Evolutionary conservation across 1,140 invertebrate species (phyloP).

Genomic region (Eubasilissa regina): DNA sequence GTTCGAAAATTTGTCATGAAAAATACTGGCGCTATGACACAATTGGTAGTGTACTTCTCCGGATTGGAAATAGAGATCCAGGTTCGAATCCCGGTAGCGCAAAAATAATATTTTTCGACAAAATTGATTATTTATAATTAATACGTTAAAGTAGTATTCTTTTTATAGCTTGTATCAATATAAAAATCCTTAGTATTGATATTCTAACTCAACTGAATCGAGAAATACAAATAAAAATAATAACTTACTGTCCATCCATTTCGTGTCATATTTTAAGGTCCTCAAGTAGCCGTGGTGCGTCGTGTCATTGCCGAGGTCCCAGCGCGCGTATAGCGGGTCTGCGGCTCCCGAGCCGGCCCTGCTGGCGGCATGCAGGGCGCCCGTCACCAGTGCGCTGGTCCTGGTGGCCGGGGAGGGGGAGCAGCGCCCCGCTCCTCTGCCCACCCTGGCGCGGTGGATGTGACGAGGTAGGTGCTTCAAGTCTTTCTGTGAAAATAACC

Average conservation of each 20-base stretch:
- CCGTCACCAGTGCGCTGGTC: slow-evolving; percentile 31
- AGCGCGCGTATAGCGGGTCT: slow-evolving; percentile 52
- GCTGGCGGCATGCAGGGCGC: background rate
- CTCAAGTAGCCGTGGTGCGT: slow-evolving; percentile 43
- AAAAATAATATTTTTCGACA: no score
- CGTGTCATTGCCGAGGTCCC: slow-evolving; percentile 49
- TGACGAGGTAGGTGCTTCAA: slow-evolving; percentile 56
- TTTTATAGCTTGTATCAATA: no score
- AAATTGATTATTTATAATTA: no score
- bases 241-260: slow-evolving; percentile 57
- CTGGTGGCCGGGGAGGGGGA: slow-evolving; percentile 24
- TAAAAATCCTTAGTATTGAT: no score
- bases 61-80: no score
- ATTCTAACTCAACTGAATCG: no score
- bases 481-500: slow-evolving; percentile 53
- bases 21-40: no score
- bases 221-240: slow-evolving; percentile 7
- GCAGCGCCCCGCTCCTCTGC: slow-evolving; percentile 49
- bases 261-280: slow-evolving; percentile 56
- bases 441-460: slow-evolving; percentile 51
- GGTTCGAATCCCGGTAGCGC: no score
- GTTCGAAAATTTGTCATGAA: no score
- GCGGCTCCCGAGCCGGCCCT: background rate
- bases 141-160: no score
- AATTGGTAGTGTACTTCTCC: no score